phyloP scores from a whole-genome alignment of 2,797 vertebrate species.

The Hydrocynus forskahlii region DNA sequence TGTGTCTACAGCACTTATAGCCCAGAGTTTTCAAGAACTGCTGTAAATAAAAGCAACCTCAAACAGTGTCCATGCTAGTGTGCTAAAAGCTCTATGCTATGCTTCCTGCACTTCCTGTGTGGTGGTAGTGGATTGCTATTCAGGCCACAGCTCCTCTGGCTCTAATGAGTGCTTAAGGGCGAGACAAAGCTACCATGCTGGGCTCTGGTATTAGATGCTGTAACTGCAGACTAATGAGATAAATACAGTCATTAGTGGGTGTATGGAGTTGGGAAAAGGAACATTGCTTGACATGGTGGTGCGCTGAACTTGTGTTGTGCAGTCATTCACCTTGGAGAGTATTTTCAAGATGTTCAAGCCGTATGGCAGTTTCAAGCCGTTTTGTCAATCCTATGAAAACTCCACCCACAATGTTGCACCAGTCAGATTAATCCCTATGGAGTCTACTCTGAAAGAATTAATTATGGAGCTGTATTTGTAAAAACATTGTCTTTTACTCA shows the following conservation, averaged over 20 bases:
- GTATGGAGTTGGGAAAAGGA: constrained; percentile 52
- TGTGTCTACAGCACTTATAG: not conserved
- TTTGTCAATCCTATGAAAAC: too few relatives aligned
- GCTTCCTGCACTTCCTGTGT: not conserved
- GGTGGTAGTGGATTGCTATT: constrained; percentile 64
- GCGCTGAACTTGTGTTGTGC: too few relatives aligned
- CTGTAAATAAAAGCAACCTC: not conserved
- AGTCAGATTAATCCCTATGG: too few relatives aligned
- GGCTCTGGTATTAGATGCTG: constrained; percentile 45
- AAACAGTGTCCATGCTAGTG: not conserved
- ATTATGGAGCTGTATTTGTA: too few relatives aligned
- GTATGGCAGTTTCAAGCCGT: too few relatives aligned
- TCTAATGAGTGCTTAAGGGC: constrained; percentile 63
- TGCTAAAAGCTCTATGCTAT: not conserved
- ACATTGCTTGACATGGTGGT: constrained; percentile 5
- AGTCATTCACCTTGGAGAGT: too few relatives aligned
- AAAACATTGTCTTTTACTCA: too few relatives aligned
- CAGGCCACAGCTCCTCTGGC: constrained; percentile 67
- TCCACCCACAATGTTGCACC: too few relatives aligned
- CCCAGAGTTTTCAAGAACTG: not conserved
- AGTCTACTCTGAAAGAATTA: too few relatives aligned
- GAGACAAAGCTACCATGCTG: constrained; percentile 50
- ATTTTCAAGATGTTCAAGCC: too few relatives aligned
- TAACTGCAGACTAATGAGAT: constrained; percentile 73
- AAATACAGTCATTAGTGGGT: constrained; percentile 75